Conservation (phyloP, 2,113 vertebrate species). For the Phaetusa simplex region DNA sequence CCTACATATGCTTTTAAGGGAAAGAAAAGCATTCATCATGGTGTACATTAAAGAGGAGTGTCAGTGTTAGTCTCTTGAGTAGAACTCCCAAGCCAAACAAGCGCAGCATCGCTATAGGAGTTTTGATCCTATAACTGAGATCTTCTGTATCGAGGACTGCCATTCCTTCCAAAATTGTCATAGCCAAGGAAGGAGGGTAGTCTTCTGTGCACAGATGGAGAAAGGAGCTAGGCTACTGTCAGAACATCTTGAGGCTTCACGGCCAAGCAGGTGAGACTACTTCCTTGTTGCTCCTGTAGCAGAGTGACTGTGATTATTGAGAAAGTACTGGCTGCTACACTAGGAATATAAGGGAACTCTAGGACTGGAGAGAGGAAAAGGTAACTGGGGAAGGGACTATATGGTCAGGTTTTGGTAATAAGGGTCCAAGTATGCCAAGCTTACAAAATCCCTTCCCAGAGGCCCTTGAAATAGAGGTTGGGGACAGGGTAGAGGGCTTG, state of each 20-base stretch:
- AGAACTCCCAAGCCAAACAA: not conserved
- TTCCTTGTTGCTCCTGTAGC: not conserved
- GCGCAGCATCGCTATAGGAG: not conserved
- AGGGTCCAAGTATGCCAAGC: not conserved
- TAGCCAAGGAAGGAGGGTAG: not conserved
- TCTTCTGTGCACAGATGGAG: not conserved
- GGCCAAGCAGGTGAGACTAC: not conserved
- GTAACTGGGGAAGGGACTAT: not conserved
- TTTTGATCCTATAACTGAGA: not conserved
- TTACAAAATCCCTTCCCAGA: not conserved
- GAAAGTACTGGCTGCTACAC: not conserved
- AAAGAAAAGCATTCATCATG: not conserved
- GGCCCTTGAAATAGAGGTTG: not conserved
- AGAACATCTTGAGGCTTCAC: not conserved
- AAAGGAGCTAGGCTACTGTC: not conserved
- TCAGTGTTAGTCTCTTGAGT: not conserved
- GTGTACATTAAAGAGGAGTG: not conserved
- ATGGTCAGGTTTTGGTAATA: not conserved
- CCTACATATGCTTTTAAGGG: not conserved
- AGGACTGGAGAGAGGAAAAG: not conserved
- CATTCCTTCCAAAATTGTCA: not conserved
- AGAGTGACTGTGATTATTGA: not conserved
- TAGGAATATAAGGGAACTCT: not conserved
- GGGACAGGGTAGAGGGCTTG: not conserved
- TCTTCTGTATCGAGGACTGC: not conserved